phyloP scores from a whole-genome alignment of 1,140 invertebrate genomes.

The Meteorus sp. region DNA sequence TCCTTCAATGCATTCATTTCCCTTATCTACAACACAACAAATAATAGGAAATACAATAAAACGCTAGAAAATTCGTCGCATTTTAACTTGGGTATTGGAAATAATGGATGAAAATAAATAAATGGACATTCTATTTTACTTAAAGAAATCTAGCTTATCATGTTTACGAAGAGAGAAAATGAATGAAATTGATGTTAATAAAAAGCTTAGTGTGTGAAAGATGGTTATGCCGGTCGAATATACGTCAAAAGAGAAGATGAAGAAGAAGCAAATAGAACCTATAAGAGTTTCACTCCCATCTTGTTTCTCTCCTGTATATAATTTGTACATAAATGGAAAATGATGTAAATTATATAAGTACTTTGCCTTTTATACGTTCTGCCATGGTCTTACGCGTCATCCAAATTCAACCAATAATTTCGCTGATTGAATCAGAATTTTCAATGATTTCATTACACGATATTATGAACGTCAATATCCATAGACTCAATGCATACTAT shows the following conservation, averaged over 20 bases:
- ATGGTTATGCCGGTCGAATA: background rate
- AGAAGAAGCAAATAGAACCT: background rate
- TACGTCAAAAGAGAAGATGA: background rate
- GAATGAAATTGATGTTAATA: no score
- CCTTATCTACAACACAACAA: no score
- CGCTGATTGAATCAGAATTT: background rate
- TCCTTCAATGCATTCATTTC: no score
- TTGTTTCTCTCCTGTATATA: slow-evolving; percentile 43
- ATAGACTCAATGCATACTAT: background rate
- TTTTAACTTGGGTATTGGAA: no score
- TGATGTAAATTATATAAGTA: slow-evolving; percentile 1
- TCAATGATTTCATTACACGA: background rate
- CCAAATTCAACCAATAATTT: background rate
- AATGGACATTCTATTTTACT: no score
- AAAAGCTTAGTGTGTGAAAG: no score
- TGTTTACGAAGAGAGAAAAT: no score
- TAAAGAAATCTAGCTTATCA: no score
- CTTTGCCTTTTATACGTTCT: background rate
- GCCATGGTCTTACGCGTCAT: background rate
- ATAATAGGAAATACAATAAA: no score
- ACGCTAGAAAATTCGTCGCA: no score
- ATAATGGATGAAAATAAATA: no score
- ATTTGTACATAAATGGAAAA: slow-evolving; percentile 41
- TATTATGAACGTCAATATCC: background rate
- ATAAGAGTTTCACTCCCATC: slow-evolving; percentile 25